Base-by-base conservation (phyloP, 2,888 invertebrate genomes). In the Dromius quadrimaculatus region DNA sequence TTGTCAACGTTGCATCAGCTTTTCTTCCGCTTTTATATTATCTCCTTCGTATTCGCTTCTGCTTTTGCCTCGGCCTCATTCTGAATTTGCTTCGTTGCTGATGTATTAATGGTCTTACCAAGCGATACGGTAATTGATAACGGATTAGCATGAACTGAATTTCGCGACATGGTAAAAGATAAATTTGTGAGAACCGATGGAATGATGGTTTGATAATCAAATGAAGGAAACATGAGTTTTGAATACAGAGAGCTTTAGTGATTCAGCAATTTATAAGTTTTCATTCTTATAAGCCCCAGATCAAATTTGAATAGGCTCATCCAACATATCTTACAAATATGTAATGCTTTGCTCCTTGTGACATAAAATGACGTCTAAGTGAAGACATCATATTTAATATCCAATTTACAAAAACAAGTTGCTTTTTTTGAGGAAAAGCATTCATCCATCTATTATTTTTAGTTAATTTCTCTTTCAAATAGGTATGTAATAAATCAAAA, bases 81-180 rank as follows among this genome's bases (percentile, higher is more conserved):
- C 17, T 45, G 5, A 6, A 32, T 17, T n/a, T 5, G 36, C 59
- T 19, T 11, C 41, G 61, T 43, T 50, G 43, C 8, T 41, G 65
- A 54, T 65, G 65, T 65, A 34, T 65, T 65, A 22, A 65, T 65
- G 65, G n/a, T 62, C 43, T 61, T 61, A 36, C 19, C 61, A 17
- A 20, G 50, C 65, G 65, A 65, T 65, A 54, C 50, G 54, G 15
- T 36, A 50, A 65, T 65, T 54, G 65, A 65, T 65, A 65, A 65
- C 22, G 20, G 41, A 23, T 54, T 54, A 54, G 43, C 19, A 38
- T 61, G 41, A 11, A 61, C 23, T 61, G 38, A 36, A 61, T 43
- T 62, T 41, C 34, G 43, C 28, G 43, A 43, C 32, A 23, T 54
- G 54, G 11, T 20, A 9, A n/a, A 13, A 17, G 43, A 43, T 43